Base-by-base conservation (phyloP, 2,797 vertebrate species). In the Rachycentron canadum region DNA sequence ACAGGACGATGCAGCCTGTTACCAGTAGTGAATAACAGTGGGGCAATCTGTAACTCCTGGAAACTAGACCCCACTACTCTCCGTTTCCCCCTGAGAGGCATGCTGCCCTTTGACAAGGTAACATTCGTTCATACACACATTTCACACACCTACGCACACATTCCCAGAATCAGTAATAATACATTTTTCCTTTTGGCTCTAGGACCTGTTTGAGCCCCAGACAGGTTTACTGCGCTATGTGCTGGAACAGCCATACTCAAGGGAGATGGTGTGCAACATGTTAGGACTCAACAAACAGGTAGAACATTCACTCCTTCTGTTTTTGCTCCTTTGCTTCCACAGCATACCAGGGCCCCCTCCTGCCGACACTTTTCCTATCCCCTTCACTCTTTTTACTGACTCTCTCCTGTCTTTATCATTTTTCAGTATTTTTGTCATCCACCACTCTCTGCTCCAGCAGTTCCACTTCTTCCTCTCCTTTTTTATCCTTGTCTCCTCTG, bases 231-330 rank as follows among this genome's bases (percentile, higher is more conserved):
- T 99, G 92, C 96, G 98, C 91, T 99, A 99, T 55, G 98, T 99
- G 81, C 93, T 99, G 92, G 98, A 99, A 79, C 98, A 99, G 83
- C 98, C 98, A 17, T 99, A 99, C 92, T 99, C 98, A 65, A 96
- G 98, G 91, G 98, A 99, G 93, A 99, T 99, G 98, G 98, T 99
- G 94, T 99, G 98, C 97, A 99, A 99, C 96, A 99, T 99, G 98
- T 95, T 99, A 89, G 98, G 98, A 93, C 97, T 99, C 92, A 99
- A 98, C 94, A 99, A 99, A 91, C 98, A 99, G 98, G 98, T 99
- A 97, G 91, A 95, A 59, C 86, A 89, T 9, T 50, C 87, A 41
- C n/a, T n/a, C 52, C 41, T 84, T 89, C 43, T 76, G 69, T 81
- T 58, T 83, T 78, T 70, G 28, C 50, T 67, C 19, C 10, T 58